phyloP scores from a whole-genome alignment of 2,113 vertebrate species.

The Fulica atra region DNA sequence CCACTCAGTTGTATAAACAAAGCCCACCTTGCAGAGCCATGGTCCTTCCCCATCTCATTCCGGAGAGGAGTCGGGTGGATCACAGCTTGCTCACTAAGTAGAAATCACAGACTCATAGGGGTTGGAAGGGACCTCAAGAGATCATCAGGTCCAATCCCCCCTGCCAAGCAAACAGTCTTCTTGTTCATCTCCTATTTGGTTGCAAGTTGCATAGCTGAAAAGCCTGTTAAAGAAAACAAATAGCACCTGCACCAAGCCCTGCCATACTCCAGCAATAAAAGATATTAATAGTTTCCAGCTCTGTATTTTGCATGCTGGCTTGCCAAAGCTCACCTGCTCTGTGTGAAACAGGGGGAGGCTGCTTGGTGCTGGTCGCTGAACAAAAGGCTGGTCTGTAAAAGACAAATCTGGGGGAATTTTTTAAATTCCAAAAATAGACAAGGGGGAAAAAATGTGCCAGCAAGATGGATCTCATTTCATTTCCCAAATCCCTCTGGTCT shows the following conservation, averaged over 20 bases:
- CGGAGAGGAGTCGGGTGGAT: not conserved
- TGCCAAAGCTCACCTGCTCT: slow-evolving; percentile 57
- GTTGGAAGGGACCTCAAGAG: too few species aligned
- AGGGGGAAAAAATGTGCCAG: slow-evolving; percentile 19
- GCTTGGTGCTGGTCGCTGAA: not conserved
- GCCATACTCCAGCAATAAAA: slow-evolving; percentile 15
- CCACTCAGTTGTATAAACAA: not conserved
- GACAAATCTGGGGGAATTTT: slow-evolving; percentile 54
- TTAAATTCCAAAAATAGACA: slow-evolving; percentile 66
- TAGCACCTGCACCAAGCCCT: slow-evolving; percentile 23
- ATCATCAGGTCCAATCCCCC: too few species aligned
- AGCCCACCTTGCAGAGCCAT: not conserved
- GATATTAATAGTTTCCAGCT: slow-evolving; percentile 53
- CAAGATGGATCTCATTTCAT: slow-evolving; percentile 67
- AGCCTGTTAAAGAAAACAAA: slow-evolving; percentile 42
- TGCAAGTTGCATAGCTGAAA: not conserved
- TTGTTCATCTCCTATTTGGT: not conserved
- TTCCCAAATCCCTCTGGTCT: slow-evolving; percentile 64
- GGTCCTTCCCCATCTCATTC: not conserved
- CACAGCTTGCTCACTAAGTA: not conserved
- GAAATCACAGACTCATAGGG: not conserved
- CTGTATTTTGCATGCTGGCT: not conserved
- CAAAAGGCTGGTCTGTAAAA: slow-evolving; percentile 60
- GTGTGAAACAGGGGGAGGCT: not conserved
- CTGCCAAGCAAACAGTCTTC: not conserved